Conservation (phyloP, 1,140 invertebrate genomes). For the Trichomalopsis sarcophagae region DNA sequence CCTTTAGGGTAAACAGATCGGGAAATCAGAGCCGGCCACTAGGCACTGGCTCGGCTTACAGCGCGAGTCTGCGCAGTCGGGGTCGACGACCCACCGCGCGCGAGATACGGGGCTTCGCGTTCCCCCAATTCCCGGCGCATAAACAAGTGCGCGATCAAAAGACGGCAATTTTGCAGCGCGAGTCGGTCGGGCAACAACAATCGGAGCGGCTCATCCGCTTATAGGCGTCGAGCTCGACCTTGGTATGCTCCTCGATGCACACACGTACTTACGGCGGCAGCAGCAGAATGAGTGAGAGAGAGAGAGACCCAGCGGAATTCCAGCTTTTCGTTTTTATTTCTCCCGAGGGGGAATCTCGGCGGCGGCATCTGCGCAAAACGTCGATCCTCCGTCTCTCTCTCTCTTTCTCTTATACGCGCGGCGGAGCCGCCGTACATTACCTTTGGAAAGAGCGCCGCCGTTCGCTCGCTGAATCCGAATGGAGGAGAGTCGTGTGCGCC, state of each 20-base stretch:
- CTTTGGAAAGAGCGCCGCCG: constrained; percentile 24
- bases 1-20: too few relatives aligned
- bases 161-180: not conserved
- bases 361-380: constrained; percentile 40
- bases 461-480: constrained; percentile 19
- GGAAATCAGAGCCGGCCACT: too few relatives aligned
- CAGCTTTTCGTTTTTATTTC: constrained; percentile 46
- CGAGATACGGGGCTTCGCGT: too few relatives aligned
- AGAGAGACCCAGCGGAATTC: constrained; percentile 28
- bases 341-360: constrained; percentile 32
- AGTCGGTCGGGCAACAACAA: not conserved
- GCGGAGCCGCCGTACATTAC: constrained; percentile 39
- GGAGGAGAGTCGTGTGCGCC: constrained; percentile 31
- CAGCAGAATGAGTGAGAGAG: not conserved
- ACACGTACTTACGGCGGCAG: not conserved
- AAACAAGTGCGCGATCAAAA: not conserved
- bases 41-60: too few relatives aligned
- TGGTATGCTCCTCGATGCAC: constrained; percentile 18
- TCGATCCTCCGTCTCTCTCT: constrained; percentile 12
- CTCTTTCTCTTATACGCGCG: not conserved
- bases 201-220: not conserved
- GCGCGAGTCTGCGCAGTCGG: too few relatives aligned
- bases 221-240: constrained; percentile 27
- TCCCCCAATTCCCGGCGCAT: not conserved
- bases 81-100: too few relatives aligned